phyloP scores from a whole-genome alignment of 2,888 invertebrate genomes.

The Orthosia cruda region DNA sequence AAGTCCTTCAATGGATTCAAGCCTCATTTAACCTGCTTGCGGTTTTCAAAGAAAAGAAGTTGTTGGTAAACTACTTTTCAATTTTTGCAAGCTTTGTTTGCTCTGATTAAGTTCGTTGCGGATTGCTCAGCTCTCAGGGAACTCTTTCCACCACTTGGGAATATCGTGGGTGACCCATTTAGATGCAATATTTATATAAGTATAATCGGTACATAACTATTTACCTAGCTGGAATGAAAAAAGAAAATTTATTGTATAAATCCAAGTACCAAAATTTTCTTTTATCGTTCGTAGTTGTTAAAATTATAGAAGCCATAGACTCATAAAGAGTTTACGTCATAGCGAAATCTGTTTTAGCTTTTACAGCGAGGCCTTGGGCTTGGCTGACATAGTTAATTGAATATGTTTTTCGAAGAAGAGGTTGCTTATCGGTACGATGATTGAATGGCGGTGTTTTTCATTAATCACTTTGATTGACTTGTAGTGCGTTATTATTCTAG shows the following conservation, averaged over 20 bases:
- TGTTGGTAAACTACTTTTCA: slow-evolving; percentile 36
- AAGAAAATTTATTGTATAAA: neutral
- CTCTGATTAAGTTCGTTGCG: slow-evolving; percentile 36
- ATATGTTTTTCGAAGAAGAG: slow-evolving; percentile 38
- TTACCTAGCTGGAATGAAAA: neutral
- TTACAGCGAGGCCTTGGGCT: slow-evolving; percentile 30
- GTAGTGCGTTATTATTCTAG: slow-evolving; percentile 21
- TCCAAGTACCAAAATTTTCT: neutral
- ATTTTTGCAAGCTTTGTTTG: slow-evolving; percentile 20
- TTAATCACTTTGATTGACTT: slow-evolving; percentile 37
- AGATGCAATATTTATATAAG: slow-evolving; percentile 10
- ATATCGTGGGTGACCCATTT: slow-evolving; percentile 20
- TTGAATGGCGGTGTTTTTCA: slow-evolving; percentile 29
- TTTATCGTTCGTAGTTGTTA: slow-evolving; percentile 7
- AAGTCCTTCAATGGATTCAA: slow-evolving; percentile 29
- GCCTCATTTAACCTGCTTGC: slow-evolving; percentile 32
- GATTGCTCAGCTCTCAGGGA: slow-evolving; percentile 23
- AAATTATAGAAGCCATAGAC: slow-evolving; percentile 31
- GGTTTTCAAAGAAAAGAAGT: slow-evolving; percentile 35
- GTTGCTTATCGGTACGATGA: slow-evolving; percentile 13
- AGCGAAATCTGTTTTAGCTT: slow-evolving; percentile 38
- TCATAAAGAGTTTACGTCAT: slow-evolving; percentile 26
- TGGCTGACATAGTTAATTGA: slow-evolving; percentile 31
- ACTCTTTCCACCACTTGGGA: neutral
- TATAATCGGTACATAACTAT: neutral